These are phyloP conservation scores for Coenonympha arcania DNA, from an alignment of 2,888 invertebrate genomes.

Conservation along the genomic window DNA sequence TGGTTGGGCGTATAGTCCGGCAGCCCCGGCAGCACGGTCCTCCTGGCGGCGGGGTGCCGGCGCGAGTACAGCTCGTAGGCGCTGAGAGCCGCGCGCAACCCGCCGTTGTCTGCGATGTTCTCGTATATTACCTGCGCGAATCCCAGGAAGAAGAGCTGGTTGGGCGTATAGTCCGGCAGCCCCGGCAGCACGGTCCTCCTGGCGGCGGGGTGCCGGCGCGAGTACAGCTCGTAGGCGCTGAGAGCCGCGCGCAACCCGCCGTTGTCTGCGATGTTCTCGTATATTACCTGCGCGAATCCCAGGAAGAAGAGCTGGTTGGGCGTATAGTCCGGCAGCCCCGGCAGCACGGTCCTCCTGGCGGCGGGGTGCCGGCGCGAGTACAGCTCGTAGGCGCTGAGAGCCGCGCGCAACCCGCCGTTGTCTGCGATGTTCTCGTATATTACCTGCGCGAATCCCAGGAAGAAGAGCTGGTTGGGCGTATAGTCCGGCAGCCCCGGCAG, in stretches of 20 bases:
- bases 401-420: constrained; percentile 89
- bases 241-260: constrained; percentile 89
- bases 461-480: constrained; percentile 83
- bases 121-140: constrained; percentile 89
- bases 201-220: constrained; percentile 39
- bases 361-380: constrained; percentile 45
- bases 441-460: constrained; percentile 86
- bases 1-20: constrained; percentile 80
- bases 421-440: constrained; percentile 94
- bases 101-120: constrained; percentile 94
- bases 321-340: constrained; percentile 78
- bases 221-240: constrained; percentile 74
- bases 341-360: constrained; percentile 68
- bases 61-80: constrained; percentile 73
- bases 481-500: constrained; percentile 80
- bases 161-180: constrained; percentile 76
- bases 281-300: constrained; percentile 86
- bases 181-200: constrained; percentile 77
- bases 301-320: constrained; percentile 86
- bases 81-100: constrained; percentile 83
- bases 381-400: constrained; percentile 78
- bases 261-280: constrained; percentile 93
- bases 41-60: constrained; percentile 44
- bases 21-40: constrained; percentile 77
- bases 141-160: constrained; percentile 86